phyloP scores from a whole-genome alignment of 2,113 vertebrate species.

The Melanerpes formicivorus region DNA sequence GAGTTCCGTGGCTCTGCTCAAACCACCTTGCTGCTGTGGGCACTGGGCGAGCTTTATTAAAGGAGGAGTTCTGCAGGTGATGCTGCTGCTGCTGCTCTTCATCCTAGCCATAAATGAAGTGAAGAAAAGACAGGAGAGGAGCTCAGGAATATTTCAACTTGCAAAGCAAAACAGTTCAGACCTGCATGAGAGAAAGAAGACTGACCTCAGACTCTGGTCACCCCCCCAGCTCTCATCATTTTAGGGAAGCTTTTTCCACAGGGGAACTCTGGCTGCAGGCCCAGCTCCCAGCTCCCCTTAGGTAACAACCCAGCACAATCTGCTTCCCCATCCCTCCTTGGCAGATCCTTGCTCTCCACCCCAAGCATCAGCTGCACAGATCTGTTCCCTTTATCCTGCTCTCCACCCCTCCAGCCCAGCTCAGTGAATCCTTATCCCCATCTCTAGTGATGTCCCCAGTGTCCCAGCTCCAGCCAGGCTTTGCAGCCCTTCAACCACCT shows the following conservation, averaged over 20 bases:
- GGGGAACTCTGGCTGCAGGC: background rate
- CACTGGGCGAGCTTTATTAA: background rate
- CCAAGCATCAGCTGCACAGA: too few relatives aligned
- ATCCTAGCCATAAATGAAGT: too few relatives aligned
- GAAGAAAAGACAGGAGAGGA: background rate
- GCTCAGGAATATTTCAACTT: background rate
- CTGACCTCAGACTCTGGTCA: background rate
- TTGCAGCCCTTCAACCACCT: too few relatives aligned
- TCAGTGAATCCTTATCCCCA: too few relatives aligned
- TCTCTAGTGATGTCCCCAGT: too few relatives aligned
- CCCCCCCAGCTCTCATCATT: background rate
- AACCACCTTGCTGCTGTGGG: background rate
- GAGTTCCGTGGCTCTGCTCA: rapidly evolving
- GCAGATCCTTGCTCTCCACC: too few relatives aligned
- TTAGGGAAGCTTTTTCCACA: background rate
- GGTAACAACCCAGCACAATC: too few relatives aligned
- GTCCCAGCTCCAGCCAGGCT: too few relatives aligned
- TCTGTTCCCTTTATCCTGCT: too few relatives aligned
- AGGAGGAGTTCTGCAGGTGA: background rate
- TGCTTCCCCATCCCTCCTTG: too few relatives aligned
- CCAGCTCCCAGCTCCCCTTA: background rate
- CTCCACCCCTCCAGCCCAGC: too few relatives aligned
- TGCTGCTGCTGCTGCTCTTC: background rate
- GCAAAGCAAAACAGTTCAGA: background rate
- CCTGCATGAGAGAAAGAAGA: background rate